These are phyloP conservation scores for Tachina lurida DNA, from an alignment of 2,888 invertebrate species.

Conservation along the genomic window DNA sequence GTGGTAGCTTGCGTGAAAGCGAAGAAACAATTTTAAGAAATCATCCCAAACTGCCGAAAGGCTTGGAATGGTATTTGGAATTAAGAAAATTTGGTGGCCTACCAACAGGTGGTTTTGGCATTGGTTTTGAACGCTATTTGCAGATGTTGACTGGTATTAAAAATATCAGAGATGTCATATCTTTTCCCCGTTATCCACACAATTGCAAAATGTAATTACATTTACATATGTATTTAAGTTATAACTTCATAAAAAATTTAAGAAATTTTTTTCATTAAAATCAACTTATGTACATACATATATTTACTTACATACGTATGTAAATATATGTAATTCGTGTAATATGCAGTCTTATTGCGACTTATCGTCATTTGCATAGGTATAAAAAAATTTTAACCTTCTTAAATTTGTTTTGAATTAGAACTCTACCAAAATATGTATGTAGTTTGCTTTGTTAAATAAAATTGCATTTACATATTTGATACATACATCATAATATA, in stretches of 20 bases:
- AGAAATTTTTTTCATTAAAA: too few relatives aligned
- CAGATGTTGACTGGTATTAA: conserved; percentile 91
- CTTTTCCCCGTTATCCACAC: conserved; percentile 97
- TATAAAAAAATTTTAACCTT: too few relatives aligned
- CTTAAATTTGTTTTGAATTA: too few relatives aligned
- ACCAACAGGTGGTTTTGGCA: conserved; percentile 96
- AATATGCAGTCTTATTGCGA: too few relatives aligned
- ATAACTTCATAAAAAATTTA: too few relatives aligned
- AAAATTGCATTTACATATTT: too few relatives aligned
- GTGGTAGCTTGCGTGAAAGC: conserved; percentile 96
- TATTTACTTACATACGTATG: not conserved
- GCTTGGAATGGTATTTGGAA: conserved; percentile 94
- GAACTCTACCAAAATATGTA: too few relatives aligned
- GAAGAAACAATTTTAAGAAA: conserved; percentile 86
- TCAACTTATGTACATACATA: too few relatives aligned
- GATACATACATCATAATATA: too few relatives aligned
- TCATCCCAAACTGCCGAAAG: conserved; percentile 85
- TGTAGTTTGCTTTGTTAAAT: too few relatives aligned
- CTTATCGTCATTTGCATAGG: too few relatives aligned
- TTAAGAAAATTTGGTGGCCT: conserved; percentile 94
- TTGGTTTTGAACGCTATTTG: conserved; percentile 96
- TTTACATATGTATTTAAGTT: not conserved
- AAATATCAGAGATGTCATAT: conserved; percentile 96
- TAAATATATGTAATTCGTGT: not conserved
- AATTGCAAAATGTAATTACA: conserved; percentile 87